Conservation (phyloP, 1,140 invertebrate genomes). For the Camponotus floridanus region DNA sequence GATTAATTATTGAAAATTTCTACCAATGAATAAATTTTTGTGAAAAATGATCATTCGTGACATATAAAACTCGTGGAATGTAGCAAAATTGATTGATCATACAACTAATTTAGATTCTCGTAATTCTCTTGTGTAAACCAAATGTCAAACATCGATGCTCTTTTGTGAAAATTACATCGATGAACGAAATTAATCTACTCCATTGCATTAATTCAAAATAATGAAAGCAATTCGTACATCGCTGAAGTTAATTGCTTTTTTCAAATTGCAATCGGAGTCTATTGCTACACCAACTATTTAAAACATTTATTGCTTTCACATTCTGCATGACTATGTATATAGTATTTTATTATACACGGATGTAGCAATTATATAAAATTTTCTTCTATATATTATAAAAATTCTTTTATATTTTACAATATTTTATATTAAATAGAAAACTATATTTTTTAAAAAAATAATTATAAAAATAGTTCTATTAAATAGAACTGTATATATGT, state of each 20-base stretch:
- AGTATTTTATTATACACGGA: conserved; percentile 17
- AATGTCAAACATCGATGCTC: conserved; percentile 59
- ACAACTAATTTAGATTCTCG: conserved; percentile 64
- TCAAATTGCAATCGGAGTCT: conserved; percentile 18
- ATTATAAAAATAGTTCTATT: not conserved
- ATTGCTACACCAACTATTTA: conserved; percentile 31
- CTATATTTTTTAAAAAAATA: not conserved
- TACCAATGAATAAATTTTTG: conserved; percentile 6
- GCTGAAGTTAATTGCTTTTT: conserved; percentile 54
- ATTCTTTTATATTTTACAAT: not conserved
- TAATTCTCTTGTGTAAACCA: conserved; percentile 60
- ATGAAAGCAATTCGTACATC: conserved; percentile 54
- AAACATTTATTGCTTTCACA: conserved; percentile 36
- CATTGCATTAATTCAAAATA: conserved; percentile 44
- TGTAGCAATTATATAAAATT: not conserved
- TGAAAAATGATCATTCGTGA: conserved; percentile 53
- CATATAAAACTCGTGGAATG: conserved; percentile 66
- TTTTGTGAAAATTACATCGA: conserved; percentile 65
- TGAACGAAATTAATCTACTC: conserved; percentile 61
- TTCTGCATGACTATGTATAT: not conserved
- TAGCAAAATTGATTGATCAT: conserved; percentile 65
- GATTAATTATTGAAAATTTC: conserved; percentile 32
- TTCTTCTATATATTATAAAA: too few relatives aligned
- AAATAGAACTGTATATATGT: not conserved
- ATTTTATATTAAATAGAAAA: not conserved